phyloP scores from a whole-genome alignment of 2,888 invertebrate genomes.

The Pteria penguin region DNA sequence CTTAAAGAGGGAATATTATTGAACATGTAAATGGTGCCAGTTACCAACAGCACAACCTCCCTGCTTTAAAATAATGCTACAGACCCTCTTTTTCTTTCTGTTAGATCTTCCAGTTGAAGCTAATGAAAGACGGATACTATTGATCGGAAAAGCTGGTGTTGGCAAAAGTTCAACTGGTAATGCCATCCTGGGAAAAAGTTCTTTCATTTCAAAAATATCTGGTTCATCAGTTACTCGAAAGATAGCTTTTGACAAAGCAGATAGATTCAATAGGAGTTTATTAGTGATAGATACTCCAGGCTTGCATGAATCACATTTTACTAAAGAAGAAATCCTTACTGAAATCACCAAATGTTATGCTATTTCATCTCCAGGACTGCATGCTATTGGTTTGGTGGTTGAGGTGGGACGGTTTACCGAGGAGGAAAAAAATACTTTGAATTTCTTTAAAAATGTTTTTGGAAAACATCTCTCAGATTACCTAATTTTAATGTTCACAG shows the following conservation, averaged over 20 bases:
- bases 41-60: too few relatives aligned
- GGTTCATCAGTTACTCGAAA: conserved; percentile 35
- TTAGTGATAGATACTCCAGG: conserved; percentile 47
- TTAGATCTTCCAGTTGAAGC: neutral
- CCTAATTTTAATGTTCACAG: conserved; percentile 41
- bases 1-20: too few relatives aligned
- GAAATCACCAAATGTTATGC: conserved; percentile 42
- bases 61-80: too few relatives aligned
- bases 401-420: conserved; percentile 40
- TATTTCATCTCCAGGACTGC: conserved; percentile 43
- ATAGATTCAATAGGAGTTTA: conserved; percentile 10
- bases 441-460: conserved; percentile 32
- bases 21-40: too few relatives aligned
- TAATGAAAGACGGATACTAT: conserved; percentile 29
- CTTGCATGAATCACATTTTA: conserved; percentile 39
- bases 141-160: conserved; percentile 43
- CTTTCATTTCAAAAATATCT: conserved; percentile 28
- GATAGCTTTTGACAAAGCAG: neutral
- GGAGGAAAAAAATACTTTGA: conserved; percentile 45
- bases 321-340: conserved; percentile 20
- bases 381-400: conserved; percentile 44
- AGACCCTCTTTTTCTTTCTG: neutral
- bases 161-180: conserved; percentile 51
- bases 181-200: conserved; percentile 32
- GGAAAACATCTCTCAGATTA: conserved; percentile 31